Evolutionary conservation across 2,797 vertebrate genomes (phyloP).

Genomic region (Halcyon chelicuti): DNA sequence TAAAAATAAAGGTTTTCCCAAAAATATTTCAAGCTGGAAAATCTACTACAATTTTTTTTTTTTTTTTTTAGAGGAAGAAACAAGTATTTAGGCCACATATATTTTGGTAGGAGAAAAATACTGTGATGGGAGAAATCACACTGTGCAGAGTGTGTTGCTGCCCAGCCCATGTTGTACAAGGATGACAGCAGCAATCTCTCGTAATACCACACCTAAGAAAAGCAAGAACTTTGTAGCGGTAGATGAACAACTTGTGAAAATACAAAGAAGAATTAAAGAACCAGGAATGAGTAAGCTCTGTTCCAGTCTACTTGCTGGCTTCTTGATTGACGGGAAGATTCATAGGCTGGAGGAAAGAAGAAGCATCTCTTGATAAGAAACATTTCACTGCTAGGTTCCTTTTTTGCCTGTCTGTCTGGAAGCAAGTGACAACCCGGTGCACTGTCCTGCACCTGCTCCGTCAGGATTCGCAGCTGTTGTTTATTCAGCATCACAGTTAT

Average conservation of each 20-base stretch:
- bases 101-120: neutral
- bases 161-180: neutral
- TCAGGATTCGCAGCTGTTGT: neutral
- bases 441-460: neutral
- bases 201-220: neutral
- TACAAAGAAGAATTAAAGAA: neutral
- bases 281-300: neutral
- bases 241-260: neutral
- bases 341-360: neutral
- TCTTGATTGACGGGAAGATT: neutral
- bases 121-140: neutral
- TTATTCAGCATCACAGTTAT: neutral
- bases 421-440: neutral
- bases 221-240: neutral
- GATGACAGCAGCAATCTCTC: neutral
- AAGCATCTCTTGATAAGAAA: neutral
- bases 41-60: too few relatives aligned
- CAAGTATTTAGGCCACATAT: neutral
- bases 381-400: neutral
- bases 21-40: neutral
- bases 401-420: neutral
- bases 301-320: neutral
- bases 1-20: neutral
- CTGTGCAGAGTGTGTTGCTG: neutral
- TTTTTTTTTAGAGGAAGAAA: neutral